Evolutionary conservation across 2,113 vertebrate species (phyloP).

Genomic region (Embiotoca jacksoni): DNA sequence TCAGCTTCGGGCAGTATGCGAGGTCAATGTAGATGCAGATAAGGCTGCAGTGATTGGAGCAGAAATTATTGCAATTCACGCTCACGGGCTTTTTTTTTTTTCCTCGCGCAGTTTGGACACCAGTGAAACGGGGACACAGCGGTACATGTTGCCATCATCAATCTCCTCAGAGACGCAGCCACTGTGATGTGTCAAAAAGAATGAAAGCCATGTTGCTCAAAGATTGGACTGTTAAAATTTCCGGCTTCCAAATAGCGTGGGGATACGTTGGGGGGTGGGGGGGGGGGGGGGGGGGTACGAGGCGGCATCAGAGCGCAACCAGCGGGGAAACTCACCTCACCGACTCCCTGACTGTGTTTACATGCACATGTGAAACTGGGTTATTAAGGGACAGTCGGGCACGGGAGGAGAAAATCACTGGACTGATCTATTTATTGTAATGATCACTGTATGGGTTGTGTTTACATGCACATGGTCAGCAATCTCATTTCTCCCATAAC

Average conservation of each 20-base stretch:
- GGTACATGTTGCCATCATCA: constrained; percentile 73
- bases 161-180: constrained; percentile 71
- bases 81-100: constrained; percentile 45
- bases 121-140: constrained; percentile 53
- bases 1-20: constrained; percentile 38
- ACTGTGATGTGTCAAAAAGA: constrained; percentile 76
- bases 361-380: constrained; percentile 21
- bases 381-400: constrained; percentile 38
- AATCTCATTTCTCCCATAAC: too few relatives aligned
- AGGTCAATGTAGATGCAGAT: constrained; percentile 67
- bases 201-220: constrained; percentile 73
- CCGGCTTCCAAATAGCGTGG: constrained; percentile 26
- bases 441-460: constrained; percentile 1
- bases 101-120: constrained; percentile 36
- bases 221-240: constrained; percentile 59
- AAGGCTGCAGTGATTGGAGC: constrained; percentile 41
- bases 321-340: constrained; percentile 34
- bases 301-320: constrained; percentile 26
- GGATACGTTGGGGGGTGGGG: constrained; percentile 23
- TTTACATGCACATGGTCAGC: constrained; percentile 5
- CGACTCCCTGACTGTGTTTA: constrained; percentile 27
- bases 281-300: background rate
- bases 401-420: constrained; percentile 6
- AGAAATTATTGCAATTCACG: constrained; percentile 52
- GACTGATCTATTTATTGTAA: background rate